A percentile compares a stretch with the other conserved stretches of the same genome.
Conservation (phyloP, 2,797 vertebrate species). For the Lycodopsis pacificus region DNA sequence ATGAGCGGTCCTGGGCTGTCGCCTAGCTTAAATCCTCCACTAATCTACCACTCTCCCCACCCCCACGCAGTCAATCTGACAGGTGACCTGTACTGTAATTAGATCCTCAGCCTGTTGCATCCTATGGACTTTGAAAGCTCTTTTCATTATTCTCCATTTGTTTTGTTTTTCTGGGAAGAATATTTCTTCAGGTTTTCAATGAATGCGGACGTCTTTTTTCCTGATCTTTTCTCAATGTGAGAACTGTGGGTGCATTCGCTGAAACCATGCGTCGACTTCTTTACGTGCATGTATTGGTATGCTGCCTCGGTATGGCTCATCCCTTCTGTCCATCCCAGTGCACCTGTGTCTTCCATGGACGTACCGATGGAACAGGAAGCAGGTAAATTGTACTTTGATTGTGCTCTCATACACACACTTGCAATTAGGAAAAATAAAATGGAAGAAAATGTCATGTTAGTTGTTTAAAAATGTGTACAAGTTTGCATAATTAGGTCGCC, state of each 20-base stretch:
- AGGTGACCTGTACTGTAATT: conserved; percentile 74
- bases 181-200: conserved; percentile 29
- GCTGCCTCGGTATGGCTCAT: conserved; percentile 78
- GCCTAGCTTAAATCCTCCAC: conserved; percentile 75
- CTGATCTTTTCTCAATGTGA: conserved; percentile 64
- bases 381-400: conserved; percentile 84
- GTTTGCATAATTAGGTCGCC: not conserved
- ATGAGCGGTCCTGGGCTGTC: conserved; percentile 29
- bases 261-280: conserved; percentile 85
- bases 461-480: not conserved
- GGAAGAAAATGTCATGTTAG: not conserved
- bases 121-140: conserved; percentile 49
- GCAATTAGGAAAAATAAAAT: not conserved
- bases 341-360: conserved; percentile 89
- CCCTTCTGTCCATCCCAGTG: conserved; percentile 94
- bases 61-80: conserved; percentile 41
- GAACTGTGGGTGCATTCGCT: conserved; percentile 41
- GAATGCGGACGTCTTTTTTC: conserved; percentile 66
- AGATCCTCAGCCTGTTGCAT: conserved; percentile 52
- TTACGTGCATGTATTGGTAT: conserved; percentile 82
- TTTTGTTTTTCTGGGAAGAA: conserved; percentile 29
- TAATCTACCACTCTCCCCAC: conserved; percentile 70
- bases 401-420: not conserved
- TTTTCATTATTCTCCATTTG: conserved; percentile 42
- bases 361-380: conserved; percentile 86